Conservation (phyloP, 2,797 vertebrate species). For the Esox lucius region DNA sequence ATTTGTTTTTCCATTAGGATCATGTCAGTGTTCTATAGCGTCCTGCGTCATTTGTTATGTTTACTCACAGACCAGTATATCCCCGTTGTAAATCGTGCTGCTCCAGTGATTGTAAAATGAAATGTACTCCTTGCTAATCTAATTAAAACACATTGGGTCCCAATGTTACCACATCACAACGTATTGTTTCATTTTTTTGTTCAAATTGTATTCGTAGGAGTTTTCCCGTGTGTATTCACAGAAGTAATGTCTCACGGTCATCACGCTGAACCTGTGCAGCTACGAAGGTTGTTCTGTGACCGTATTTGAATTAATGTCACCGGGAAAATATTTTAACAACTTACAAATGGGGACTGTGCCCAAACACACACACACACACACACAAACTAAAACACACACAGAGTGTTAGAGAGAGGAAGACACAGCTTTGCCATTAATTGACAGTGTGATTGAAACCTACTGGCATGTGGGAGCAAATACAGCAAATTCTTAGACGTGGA, state of each 20-base stretch:
- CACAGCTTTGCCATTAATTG: slow-evolving; percentile 56
- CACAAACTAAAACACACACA: not conserved
- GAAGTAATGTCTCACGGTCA: not conserved
- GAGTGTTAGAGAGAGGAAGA: not conserved
- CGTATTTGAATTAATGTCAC: slow-evolving; percentile 70
- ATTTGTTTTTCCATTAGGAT: not conserved
- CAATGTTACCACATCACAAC: not conserved
- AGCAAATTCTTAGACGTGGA: slow-evolving; percentile 76
- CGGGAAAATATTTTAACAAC: slow-evolving; percentile 75
- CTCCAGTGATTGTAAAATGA: not conserved
- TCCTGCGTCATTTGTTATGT: not conserved
- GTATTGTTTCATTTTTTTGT: not conserved
- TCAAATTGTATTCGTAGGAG: not conserved
- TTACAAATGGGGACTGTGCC: slow-evolving; percentile 71
- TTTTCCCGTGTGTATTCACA: too few relatives aligned
- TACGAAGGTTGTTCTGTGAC: slow-evolving; percentile 28
- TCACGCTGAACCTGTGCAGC: slow-evolving; percentile 14
- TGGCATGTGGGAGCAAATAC: slow-evolving; percentile 69
- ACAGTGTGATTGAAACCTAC: slow-evolving; percentile 68
- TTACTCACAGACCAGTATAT: not conserved
- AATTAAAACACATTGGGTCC: not conserved
- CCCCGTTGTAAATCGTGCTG: not conserved
- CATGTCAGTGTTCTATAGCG: not conserved
- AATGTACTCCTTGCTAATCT: not conserved
- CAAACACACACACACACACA: slow-evolving; percentile 7